Base-by-base conservation (phyloP, 1,140 invertebrate species). In the Anastrepha ludens region DNA sequence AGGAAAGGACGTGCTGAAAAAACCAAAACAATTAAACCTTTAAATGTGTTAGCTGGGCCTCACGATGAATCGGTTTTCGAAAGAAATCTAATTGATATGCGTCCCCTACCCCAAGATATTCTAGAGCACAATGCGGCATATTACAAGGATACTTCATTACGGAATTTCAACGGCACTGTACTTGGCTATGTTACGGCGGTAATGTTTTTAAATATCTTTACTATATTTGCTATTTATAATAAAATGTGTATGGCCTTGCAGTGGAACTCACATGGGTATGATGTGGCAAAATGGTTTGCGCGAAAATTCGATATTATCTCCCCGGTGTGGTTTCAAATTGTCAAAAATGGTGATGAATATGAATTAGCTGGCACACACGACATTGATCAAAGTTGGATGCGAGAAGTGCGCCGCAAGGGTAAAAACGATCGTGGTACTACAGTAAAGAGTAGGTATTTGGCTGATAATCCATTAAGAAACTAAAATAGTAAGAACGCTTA, bases 241-340 rank as follows among this genome's bases (percentile, higher is more conserved):
- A 70, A 89, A 86, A 29, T 85, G 87, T 78, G 65, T 39, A 70
- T 86, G 62, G 41, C 95, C 95, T 90, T 29, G 3, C 90, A 99
- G 98, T 99, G 98, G 98, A 99, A 99, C 93, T 96, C 94, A 88
- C 97, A 98, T 94, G 98, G 98, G 0, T 98, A 99, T 94, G 97
- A 99, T 94, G 95, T 99, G 62, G 97, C 98, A 0, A 99, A 99
- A 94, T 95, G 95, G 78, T 99, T 98, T 94, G 96, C 96, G 62
- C 95, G 96, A 58, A 99, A 99, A 93, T 98, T 99, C 90, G 96
- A 96, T 85, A 96, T 97, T 89, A 95, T 99, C 3, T 98, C 98
- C 15, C 98, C 98, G 4, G 98, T 99, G 0, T 99, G 98, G 98
- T 94, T 99, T 8, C 97, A 98, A 94, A 93, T 99, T 29, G 87